Percentiles rank a stretch among this genome's conserved stretches.
Conservation (phyloP, 2,797 vertebrate species). For the Hafferia zeledoni region DNA sequence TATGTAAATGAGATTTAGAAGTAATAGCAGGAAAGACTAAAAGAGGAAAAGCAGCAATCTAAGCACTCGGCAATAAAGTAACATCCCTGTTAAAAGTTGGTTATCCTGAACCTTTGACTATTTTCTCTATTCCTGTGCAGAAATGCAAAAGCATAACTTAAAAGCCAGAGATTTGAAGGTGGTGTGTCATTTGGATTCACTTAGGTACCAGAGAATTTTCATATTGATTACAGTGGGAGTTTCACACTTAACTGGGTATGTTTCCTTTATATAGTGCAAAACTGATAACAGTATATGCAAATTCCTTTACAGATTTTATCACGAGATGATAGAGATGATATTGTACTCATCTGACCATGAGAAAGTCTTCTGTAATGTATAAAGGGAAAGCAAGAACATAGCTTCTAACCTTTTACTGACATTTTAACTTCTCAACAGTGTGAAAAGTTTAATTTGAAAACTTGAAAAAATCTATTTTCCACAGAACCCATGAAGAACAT, state of each 20-base stretch:
- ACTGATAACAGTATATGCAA: rapidly evolving
- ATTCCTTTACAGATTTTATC: not conserved
- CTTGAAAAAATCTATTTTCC: not conserved
- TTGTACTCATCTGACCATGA: not conserved
- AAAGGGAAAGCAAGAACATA: not conserved
- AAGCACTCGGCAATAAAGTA: not conserved
- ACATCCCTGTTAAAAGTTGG: not conserved
- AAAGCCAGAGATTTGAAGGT: not conserved
- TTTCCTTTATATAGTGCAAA: not conserved
- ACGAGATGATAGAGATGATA: not conserved
- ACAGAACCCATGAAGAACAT: not conserved
- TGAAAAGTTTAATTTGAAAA: not conserved
- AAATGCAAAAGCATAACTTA: not conserved
- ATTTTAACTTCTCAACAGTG: not conserved
- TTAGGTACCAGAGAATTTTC: not conserved
- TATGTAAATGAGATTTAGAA: not conserved
- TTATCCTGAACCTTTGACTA: not conserved
- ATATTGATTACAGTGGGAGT: not conserved
- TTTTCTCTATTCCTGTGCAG: not conserved
- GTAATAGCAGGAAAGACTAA: not conserved
- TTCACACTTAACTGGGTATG: not conserved
- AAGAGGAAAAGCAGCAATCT: not conserved
- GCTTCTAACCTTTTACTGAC: not conserved
- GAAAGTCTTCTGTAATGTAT: not conserved
- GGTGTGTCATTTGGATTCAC: not conserved